phyloP scores from a whole-genome alignment of 2,888 invertebrate genomes.

The Oxystoma pomonae region DNA sequence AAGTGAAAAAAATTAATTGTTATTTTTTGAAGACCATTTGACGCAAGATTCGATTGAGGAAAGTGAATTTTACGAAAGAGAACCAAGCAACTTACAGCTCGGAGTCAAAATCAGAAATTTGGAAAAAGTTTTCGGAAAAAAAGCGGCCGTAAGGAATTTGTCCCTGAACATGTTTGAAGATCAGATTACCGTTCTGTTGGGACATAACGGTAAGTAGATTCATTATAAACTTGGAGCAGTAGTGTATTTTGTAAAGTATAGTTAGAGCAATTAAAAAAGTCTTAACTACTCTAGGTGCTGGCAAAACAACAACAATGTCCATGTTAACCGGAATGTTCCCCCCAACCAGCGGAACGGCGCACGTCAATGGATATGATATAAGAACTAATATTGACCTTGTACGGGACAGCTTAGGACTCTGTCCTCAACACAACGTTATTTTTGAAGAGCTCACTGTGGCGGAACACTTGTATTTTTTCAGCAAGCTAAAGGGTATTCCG shows the following conservation, averaged over 20 bases:
- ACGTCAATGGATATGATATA: conserved; percentile 56
- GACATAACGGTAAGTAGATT: conserved; percentile 59
- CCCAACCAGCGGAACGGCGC: conserved; percentile 65
- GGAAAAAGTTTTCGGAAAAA: conserved; percentile 57
- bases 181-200: conserved; percentile 81
- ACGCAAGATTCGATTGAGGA: conserved; percentile 29
- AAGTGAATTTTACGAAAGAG: conserved; percentile 52
- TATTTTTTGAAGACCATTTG: not conserved
- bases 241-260: too few relatives aligned
- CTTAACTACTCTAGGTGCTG: conserved; percentile 51
- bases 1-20: not conserved
- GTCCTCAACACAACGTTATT: conserved; percentile 83
- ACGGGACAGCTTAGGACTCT: conserved; percentile 69
- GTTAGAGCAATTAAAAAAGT: not conserved
- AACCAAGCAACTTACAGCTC: conserved; percentile 48
- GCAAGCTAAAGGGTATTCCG: conserved; percentile 63
- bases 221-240: not conserved
- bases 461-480: conserved; percentile 81
- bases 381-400: conserved; percentile 58
- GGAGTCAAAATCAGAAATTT: conserved; percentile 56
- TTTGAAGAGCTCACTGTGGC: conserved; percentile 78
- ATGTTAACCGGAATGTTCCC: conserved; percentile 80
- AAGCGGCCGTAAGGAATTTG: conserved; percentile 62
- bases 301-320: conserved; percentile 91
- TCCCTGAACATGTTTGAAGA: conserved; percentile 79